A percentile compares a stretch with the other conserved stretches of the same genome.
Conservation (phyloP, 1,140 invertebrate genomes). For the Eumaeus atala region DNA sequence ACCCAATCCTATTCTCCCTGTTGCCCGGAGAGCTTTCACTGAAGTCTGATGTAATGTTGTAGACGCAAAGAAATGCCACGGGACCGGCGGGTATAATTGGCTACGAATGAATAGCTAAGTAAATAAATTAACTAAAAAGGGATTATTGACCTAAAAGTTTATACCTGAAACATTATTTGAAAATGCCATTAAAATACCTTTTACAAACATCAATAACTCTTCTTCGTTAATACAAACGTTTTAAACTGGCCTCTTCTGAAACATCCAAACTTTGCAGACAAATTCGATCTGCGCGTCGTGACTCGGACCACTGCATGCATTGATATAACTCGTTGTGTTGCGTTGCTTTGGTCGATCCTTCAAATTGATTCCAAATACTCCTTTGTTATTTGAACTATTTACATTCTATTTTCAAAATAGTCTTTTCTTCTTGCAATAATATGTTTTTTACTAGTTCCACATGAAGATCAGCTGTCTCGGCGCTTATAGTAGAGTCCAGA, state of each 20-base stretch:
- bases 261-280: constrained; percentile 72
- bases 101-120: too few species aligned
- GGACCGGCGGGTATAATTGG: too few species aligned
- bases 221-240: constrained; percentile 38
- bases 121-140: neutral
- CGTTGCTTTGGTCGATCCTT: neutral
- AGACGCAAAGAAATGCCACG: too few species aligned
- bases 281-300: constrained; percentile 57
- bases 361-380: constrained; percentile 12
- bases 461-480: too few species aligned
- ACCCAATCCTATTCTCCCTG: too few species aligned
- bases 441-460: neutral
- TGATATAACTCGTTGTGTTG: constrained; percentile 19
- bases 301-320: constrained; percentile 42
- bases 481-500: too few species aligned
- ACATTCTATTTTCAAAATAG: constrained; percentile 8
- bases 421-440: constrained; percentile 3
- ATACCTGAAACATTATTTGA: neutral
- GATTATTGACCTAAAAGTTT: neutral
- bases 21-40: too few species aligned
- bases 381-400: constrained; percentile 6
- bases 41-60: too few species aligned
- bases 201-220: constrained; percentile 37
- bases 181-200: constrained; percentile 18
- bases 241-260: constrained; percentile 47